phyloP scores from a whole-genome alignment of 2,113 vertebrate species.

The Pseudopipra pipra region DNA sequence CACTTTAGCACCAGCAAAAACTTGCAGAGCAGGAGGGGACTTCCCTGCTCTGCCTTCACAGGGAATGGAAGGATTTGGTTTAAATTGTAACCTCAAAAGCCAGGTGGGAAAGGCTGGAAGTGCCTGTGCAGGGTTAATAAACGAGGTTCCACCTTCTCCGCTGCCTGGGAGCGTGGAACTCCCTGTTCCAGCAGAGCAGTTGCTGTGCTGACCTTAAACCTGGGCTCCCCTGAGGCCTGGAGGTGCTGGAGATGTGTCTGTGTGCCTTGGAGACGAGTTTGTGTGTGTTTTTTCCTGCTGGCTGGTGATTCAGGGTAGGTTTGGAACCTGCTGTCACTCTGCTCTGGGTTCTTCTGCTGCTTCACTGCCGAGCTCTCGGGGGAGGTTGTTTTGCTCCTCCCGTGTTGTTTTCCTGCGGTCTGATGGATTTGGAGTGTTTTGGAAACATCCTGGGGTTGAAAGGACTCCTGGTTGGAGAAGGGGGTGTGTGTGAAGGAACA shows the following conservation, averaged over 20 bases:
- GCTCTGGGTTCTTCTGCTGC: neutral
- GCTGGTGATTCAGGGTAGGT: neutral
- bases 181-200: fast-evolving
- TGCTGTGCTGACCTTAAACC: neutral
- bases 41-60: neutral
- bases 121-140: neutral
- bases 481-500: neutral
- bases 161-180: fast-evolving
- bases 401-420: neutral
- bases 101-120: neutral
- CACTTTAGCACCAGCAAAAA: fast-evolving
- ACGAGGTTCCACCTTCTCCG: neutral
- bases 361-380: neutral
- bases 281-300: neutral
- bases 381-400: neutral
- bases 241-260: neutral
- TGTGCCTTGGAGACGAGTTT: too few species aligned
- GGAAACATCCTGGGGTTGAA: neutral
- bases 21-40: neutral
- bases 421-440: neutral
- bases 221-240: neutral
- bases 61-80: neutral
- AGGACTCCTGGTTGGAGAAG: neutral
- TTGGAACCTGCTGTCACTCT: neutral
- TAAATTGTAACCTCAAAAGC: fast-evolving